These are phyloP conservation scores for Mercenaria mercenaria DNA, from an alignment of 1,140 invertebrate genomes.

Conservation along the genomic window DNA sequence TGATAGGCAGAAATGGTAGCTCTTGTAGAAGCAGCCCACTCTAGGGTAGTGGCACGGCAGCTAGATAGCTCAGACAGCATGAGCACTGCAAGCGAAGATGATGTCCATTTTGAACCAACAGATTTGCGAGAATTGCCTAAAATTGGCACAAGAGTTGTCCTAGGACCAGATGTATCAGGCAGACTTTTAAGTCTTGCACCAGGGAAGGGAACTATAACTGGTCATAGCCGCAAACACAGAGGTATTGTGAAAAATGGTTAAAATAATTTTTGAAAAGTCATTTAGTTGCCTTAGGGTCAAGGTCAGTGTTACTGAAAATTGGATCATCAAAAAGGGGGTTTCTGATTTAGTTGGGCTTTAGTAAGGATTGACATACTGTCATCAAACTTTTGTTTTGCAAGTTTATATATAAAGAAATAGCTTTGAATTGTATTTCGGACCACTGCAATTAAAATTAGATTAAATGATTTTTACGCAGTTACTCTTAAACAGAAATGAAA, in stretches of 20 bases:
- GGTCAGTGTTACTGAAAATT: too few species aligned
- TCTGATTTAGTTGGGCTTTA: too few species aligned
- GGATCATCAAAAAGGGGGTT: too few species aligned
- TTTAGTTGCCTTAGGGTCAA: too few species aligned
- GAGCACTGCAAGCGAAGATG: neutral
- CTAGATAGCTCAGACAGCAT: neutral
- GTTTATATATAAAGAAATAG: too few species aligned
- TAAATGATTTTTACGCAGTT: too few species aligned
- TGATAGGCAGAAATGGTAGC: neutral
- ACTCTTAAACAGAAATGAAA: too few species aligned
- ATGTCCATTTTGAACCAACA: neutral
- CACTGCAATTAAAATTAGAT: too few species aligned
- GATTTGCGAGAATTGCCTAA: neutral
- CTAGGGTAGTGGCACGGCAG: neutral
- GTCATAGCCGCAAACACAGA: neutral
- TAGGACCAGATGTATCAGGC: neutral
- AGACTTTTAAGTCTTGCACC: neutral
- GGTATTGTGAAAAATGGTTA: constrained; percentile 7
- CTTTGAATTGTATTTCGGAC: too few species aligned
- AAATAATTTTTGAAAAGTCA: too few species aligned
- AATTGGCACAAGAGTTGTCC: neutral
- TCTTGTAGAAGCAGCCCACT: neutral
- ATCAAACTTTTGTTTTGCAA: too few species aligned
- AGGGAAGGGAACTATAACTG: neutral
- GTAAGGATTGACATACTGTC: too few species aligned